A percentile compares a stretch with the other conserved stretches of the same genome.
phyloP scores from a whole-genome alignment of 2,797 vertebrate genomes.

The Eleutherodactylus coqui region DNA sequence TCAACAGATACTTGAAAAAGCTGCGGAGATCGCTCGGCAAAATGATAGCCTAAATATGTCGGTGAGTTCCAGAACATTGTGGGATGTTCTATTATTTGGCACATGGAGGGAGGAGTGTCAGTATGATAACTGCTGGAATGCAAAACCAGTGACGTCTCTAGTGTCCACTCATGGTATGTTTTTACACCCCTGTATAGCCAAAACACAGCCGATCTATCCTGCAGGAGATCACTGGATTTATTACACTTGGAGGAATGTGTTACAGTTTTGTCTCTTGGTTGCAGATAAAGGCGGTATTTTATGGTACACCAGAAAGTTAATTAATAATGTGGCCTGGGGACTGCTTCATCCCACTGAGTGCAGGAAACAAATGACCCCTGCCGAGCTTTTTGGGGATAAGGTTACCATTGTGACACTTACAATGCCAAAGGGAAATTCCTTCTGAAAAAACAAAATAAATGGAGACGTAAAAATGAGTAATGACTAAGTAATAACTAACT shows the following conservation, averaged over 20 bases:
- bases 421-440: constrained; percentile 1
- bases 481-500: not conserved
- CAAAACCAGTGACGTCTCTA: not conserved
- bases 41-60: constrained; percentile 85
- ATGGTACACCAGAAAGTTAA: constrained; percentile 41
- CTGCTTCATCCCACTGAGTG: not conserved
- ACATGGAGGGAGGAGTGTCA: not conserved
- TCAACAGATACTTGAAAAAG: constrained; percentile 95
- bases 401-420: constrained; percentile 1
- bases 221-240: not conserved
- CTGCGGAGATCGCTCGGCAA: constrained; percentile 88
- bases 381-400: constrained; percentile 16
- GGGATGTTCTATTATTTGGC: not conserved
- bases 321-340: constrained; percentile 21
- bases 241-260: constrained; percentile 20
- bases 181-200: too few relatives aligned
- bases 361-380: not conserved
- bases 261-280: not conserved
- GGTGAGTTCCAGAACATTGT: constrained; percentile 70
- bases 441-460: constrained; percentile 9
- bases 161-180: not conserved
- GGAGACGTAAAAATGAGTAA: not conserved
- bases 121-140: not conserved
- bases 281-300: not conserved
- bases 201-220: too few relatives aligned